phyloP scores from a whole-genome alignment of 2,888 invertebrate species.

The Andrena camellia region DNA sequence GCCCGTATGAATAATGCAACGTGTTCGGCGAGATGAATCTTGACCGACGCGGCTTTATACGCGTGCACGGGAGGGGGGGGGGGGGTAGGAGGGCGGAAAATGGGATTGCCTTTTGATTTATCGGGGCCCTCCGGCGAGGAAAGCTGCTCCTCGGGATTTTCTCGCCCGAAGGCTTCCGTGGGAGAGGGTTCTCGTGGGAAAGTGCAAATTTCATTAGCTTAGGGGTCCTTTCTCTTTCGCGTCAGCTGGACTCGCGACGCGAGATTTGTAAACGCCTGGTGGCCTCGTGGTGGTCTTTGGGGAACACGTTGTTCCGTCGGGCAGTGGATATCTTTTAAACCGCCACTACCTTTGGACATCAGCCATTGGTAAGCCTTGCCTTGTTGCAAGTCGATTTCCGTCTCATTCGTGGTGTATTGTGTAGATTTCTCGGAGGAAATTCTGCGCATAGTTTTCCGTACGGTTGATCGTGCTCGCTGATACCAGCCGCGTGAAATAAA shows the following conservation, averaged over 20 bases:
- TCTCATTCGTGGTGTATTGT: too few species aligned
- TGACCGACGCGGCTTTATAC: slow-evolving; percentile 37
- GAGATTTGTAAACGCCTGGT: not conserved
- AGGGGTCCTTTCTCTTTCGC: not conserved
- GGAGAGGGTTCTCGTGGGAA: slow-evolving; percentile 10
- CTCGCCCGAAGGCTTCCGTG: not conserved
- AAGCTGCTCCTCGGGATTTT: slow-evolving; percentile 17
- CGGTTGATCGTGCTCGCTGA: slow-evolving; percentile 2
- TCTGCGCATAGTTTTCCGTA: not conserved
- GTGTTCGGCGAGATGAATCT: slow-evolving; percentile 58
- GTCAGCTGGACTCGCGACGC: not conserved
- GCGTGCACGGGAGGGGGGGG: not conserved
- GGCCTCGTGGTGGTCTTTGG: too few species aligned
- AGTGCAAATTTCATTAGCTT: slow-evolving; percentile 19
- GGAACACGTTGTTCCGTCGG: too few species aligned
- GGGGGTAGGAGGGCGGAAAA: slow-evolving; percentile 49
- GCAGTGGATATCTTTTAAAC: too few species aligned
- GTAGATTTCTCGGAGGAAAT: too few species aligned
- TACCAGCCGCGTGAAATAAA: slow-evolving; percentile 13
- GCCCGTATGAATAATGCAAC: slow-evolving; percentile 75
- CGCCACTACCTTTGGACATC: too few species aligned
- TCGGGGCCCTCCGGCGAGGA: slow-evolving; percentile 32
- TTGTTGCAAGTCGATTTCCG: too few species aligned
- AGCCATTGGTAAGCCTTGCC: too few species aligned
- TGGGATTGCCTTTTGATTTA: slow-evolving; percentile 70